phyloP scores from a whole-genome alignment of 1,140 invertebrate genomes.

The Choristoneura fumiferana region DNA sequence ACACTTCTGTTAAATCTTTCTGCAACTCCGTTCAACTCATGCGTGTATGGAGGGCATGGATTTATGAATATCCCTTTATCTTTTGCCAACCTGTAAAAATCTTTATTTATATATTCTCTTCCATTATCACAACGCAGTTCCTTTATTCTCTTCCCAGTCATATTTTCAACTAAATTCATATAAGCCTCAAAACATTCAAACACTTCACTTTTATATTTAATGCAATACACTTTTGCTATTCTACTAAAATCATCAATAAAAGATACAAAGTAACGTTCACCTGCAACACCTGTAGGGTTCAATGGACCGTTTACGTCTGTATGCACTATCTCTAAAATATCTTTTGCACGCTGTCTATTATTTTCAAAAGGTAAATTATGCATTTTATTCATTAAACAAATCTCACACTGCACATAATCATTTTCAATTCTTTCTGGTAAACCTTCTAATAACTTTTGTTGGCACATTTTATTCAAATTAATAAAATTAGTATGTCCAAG shows the following conservation, averaged over 20 bases:
- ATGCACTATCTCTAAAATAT: constrained; percentile 52
- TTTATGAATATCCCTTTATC: constrained; percentile 47
- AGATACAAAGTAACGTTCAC: constrained; percentile 42
- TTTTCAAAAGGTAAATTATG: constrained; percentile 58
- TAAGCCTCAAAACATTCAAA: constrained; percentile 43
- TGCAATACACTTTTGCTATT: constrained; percentile 45
- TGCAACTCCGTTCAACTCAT: constrained; percentile 57
- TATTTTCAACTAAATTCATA: constrained; percentile 49
- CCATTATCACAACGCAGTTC: constrained; percentile 63
- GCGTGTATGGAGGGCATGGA: constrained; percentile 55
- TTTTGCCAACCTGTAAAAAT: constrained; percentile 53
- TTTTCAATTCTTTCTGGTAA: constrained; percentile 47
- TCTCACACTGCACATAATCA: constrained; percentile 36
- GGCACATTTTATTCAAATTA: constrained; percentile 44
- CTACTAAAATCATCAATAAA: constrained; percentile 60
- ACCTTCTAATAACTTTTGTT: constrained; percentile 42
- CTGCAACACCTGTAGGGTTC: constrained; percentile 42
- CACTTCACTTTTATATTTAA: constrained; percentile 48
- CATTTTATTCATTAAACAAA: constrained; percentile 47
- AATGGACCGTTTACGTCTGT: constrained; percentile 58
- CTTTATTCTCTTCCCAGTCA: constrained; percentile 45
- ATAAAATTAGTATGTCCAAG: constrained; percentile 52
- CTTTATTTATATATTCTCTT: constrained; percentile 44
- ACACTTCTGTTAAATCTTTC: constrained; percentile 52
- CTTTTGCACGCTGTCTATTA: constrained; percentile 45